Percentiles rank a stretch among this genome's conserved stretches.
Evolutionary conservation across 2,113 vertebrate genomes (phyloP).

Genomic region (Peucedramus taeniatus): DNA sequence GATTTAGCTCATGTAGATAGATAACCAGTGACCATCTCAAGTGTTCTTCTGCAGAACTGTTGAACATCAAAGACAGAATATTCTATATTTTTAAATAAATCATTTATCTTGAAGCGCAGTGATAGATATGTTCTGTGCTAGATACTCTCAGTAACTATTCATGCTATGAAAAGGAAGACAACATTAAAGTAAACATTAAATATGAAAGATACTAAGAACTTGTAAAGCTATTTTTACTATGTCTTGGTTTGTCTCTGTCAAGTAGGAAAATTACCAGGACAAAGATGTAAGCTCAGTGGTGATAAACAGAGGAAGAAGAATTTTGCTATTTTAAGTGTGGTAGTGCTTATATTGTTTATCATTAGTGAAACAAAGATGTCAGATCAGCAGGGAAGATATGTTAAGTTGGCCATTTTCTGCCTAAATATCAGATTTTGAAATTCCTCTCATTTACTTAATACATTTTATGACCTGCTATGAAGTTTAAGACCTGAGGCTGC

Average conservation of each 20-base stretch:
- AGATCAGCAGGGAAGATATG: neutral
- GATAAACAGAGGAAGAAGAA: neutral
- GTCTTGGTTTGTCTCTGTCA: neutral
- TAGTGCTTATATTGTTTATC: neutral
- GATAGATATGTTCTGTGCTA: neutral
- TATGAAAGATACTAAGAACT: neutral
- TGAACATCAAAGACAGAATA: slow-evolving; percentile 57
- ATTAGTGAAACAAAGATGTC: neutral
- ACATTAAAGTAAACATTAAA: slow-evolving; percentile 20
- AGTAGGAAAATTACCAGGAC: neutral
- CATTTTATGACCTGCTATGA: neutral
- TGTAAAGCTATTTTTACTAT: neutral
- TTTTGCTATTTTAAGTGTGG: neutral
- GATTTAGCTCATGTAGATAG: slow-evolving; percentile 4
- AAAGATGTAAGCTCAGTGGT: neutral
- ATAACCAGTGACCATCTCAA: slow-evolving; percentile 55
- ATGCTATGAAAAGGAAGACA: neutral
- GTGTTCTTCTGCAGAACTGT: slow-evolving; percentile 20
- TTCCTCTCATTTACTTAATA: neutral
- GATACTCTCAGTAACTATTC: slow-evolving; percentile 1
- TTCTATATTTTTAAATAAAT: slow-evolving; percentile 36
- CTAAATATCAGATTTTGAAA: neutral
- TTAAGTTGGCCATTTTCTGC: neutral
- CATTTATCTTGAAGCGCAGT: slow-evolving; percentile 29
- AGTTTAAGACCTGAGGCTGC: neutral